Base-by-base conservation (phyloP, 2,113 vertebrate genomes). In the Apteryx owenii region DNA sequence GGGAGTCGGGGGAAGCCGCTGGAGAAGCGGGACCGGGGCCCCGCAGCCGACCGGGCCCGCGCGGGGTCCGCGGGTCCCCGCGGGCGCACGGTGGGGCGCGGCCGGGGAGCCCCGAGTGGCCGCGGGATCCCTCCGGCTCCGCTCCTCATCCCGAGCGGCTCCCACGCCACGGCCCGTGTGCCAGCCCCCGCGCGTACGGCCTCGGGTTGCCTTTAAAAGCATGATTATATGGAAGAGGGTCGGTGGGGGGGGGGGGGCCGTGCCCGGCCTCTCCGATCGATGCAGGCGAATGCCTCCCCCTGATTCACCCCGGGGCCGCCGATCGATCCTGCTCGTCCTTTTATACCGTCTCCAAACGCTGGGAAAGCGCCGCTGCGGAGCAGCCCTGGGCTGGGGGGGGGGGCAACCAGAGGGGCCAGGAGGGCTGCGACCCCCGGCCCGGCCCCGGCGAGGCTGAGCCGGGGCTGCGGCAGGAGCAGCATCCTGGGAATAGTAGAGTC, bases 241-340 rank as follows among this genome's bases (percentile, higher is more conserved):
- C 1, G 8, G 22, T 17, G 4, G 4, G 42, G 40, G 28, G 4
- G 42, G 40, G 28, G 50, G 64, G 12, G 4, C 1, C 8, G 21
- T 23, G 5, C 13, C 54, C 16, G 33, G 10, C 17, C 26, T 12
- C 54, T 38, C 4, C 60, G 4, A 31, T 51, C 33, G 42, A 8
- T 69, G 42, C n/a, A 8, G 64, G 5, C 1, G 46, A 77, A 80
- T 48, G 5, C 50, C 12, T n/a, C 7, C 21, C 13, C 36, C 40
- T 21, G 7, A n/a, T 15, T 48, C 60, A 5, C 9, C 17, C 44
- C 29, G 33, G 48, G 29, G 36, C 36, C 42, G 33, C 40, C 13
- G 4, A 16, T 1, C 4, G 17, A 60, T 16, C 11, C 14, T 8
- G 2, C 38, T 60, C 33, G 6, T 60, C 46, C 38, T 25, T 26